Evolutionary conservation across 2,113 vertebrate genomes (phyloP).

Genomic region (Notothenia coriiceps): DNA sequence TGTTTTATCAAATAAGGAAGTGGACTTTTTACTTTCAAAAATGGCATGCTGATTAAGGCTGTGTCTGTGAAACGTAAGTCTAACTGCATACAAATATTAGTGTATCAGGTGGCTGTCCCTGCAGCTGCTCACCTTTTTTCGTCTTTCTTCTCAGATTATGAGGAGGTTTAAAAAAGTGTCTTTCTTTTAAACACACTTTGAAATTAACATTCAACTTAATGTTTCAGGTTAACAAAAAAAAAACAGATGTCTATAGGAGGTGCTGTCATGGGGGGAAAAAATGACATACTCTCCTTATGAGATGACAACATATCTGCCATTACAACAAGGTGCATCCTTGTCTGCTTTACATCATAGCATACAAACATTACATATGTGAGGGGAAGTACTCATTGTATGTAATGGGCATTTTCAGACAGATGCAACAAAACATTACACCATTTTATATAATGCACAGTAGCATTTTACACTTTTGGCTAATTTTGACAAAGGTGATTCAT

Average conservation of each 20-base stretch:
- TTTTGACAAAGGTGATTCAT: neutral
- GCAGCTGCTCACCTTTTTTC: neutral
- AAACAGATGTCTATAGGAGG: neutral
- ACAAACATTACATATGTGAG: too few species aligned
- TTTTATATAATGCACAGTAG: neutral
- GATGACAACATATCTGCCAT: neutral
- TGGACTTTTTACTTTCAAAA: conserved; percentile 5
- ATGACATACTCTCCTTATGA: neutral
- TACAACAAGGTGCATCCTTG: neutral
- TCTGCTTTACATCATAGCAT: neutral
- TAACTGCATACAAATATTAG: neutral
- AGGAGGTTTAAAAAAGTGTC: too few species aligned
- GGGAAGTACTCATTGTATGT: neutral
- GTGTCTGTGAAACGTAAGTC: neutral
- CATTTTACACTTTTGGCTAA: neutral
- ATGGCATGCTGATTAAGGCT: neutral
- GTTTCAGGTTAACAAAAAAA: too few species aligned
- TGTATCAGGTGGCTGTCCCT: neutral
- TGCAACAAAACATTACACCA: neutral
- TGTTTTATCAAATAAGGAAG: neutral
- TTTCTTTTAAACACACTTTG: too few species aligned
- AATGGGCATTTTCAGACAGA: neutral
- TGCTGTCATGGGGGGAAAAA: neutral
- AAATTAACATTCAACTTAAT: too few species aligned
- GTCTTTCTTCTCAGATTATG: neutral